Evolutionary conservation across 2,113 vertebrate species (phyloP), one percentile per base, ranked within the genome.

Genomic region (Cyphomyrus plagiostoma): DNA sequence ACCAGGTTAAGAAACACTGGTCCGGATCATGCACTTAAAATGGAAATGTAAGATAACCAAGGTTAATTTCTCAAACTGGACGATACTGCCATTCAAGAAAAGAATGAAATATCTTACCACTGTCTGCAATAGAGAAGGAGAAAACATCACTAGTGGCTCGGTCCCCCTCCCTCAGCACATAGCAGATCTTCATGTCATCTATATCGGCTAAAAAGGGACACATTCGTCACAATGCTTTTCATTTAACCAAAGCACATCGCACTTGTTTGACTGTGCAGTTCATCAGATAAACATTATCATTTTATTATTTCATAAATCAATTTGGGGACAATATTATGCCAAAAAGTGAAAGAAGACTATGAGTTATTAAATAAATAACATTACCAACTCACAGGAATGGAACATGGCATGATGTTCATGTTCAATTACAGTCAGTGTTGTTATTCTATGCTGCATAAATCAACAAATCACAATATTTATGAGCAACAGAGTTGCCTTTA

Each of bases 121-220:
- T 91, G 0, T 97, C 97, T 96, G 97, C 96, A 89, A 97, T 95
- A 5, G 93, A 93, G 93, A 97, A 97, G 89, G 94, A 92, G 93
- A 97, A 97, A 62, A 93, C 84, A 84, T 97, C 97, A 93, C 95
- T 97, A 11, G 96, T 96, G 62, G 96, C 95, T 87, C 96, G 97
- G 49, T 94, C 92, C 88, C 95, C 94, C 1, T 94, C 95, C 91
- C 93, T 94, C 91, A 97, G 95, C 85, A 97, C 91, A 52, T 97
- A 97, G 93, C 97, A 97, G 92, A 97, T 96, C 92, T 96, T 97
- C 96, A 97, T 95, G 88, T 97, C 96, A 92, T 97, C 96, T 15
- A 97, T 94, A 93, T 97, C 97, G 92, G 95, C 97, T 97, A 92
- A 19, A 94, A 95, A 88, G 87, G 93, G 92, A 88, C 0, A 90